Conservation (phyloP, 2,888 invertebrate species). For the Hyppa rectilinea region DNA sequence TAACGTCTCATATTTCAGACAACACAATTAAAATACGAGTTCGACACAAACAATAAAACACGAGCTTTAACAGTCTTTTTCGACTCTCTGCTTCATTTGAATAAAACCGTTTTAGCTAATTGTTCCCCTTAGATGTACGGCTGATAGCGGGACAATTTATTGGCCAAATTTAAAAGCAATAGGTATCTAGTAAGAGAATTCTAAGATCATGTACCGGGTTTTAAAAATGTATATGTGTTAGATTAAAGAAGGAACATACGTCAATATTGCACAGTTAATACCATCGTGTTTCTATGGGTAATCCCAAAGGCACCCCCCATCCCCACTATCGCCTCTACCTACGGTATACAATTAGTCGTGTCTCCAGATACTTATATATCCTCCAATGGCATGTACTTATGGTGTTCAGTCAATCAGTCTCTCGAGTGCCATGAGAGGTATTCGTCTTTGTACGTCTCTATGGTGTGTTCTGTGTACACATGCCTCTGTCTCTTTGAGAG, state of each 20-base stretch:
- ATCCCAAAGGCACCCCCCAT: too few species aligned
- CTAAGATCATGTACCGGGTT: not conserved
- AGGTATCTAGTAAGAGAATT: constrained; percentile 20
- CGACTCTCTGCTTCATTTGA: constrained; percentile 21
- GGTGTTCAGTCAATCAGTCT: not conserved
- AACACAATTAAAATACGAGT: constrained; percentile 6
- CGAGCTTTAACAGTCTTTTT: constrained; percentile 20
- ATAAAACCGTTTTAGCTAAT: constrained; percentile 55
- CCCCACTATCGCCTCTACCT: too few species aligned
- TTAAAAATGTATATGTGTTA: not conserved
- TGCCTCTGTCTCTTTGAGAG: constrained; percentile 8
- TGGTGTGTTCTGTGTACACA: not conserved
- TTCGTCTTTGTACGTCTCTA: constrained; percentile 16
- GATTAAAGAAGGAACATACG: not conserved
- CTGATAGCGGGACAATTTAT: constrained; percentile 51
- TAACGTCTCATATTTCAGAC: not conserved
- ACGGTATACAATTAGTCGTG: not conserved
- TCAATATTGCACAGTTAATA: too few species aligned
- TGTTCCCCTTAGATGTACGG: constrained; percentile 35
- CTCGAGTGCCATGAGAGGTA: constrained; percentile 1
- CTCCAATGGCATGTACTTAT: not conserved
- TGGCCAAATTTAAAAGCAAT: constrained; percentile 31
- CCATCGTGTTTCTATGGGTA: too few species aligned
- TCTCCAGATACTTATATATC: not conserved
- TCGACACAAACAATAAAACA: too few species aligned